Base-by-base conservation (phyloP, 2,888 invertebrate genomes). In the Meliscaeva auricollis region DNA sequence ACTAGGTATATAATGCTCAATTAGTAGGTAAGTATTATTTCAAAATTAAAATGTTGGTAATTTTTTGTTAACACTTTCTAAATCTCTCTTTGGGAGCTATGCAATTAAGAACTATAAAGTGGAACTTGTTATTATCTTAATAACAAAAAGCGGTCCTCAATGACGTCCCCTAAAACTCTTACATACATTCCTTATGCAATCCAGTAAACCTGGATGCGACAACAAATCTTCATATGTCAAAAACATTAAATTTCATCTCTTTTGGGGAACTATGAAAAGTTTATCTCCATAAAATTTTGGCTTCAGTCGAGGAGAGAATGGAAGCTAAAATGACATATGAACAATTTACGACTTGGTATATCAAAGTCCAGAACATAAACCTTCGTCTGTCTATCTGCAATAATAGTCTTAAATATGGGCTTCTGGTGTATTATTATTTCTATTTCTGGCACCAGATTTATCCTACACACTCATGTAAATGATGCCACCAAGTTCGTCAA, bases 401-500 rank as follows among this genome's bases (percentile, higher is more conserved):
- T 58, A 38, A 58, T 58, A 38, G 17, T 58, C 32, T 32, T 9
- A 26, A 26, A 26, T 54, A 32, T 50, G 22, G 52, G 9, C 30
- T 32, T 58, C 35, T 35, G 38, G 8, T 38, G 3, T 11, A 38
- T 58, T 58, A 58, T n/a, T n/a, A n/a, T n/a, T n/a, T 64, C 22
- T 48, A 17, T 66, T 35, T 8, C 35, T 38, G 35, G 50, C 32
- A 35, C 35, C 50, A 48, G 48, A 48, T 48, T 50, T 48, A 50
- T 35, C 9, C 50, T 3, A 50, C 35, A 22, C 20, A 17, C 35
- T 8, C 26, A 26, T 26, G 2, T 38, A 13, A 9, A 38, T 38
- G 11, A 66, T 50, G 35, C 50, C 66, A 66, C 13, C 66, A 35
- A 66, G 50, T 50, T 50, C 48, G 66, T 50, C 32, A 60, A 73